A percentile compares a stretch with the other conserved stretches of the same genome.
phyloP scores from a whole-genome alignment of 1,140 invertebrate species.

The Sycophaga agraensis region DNA sequence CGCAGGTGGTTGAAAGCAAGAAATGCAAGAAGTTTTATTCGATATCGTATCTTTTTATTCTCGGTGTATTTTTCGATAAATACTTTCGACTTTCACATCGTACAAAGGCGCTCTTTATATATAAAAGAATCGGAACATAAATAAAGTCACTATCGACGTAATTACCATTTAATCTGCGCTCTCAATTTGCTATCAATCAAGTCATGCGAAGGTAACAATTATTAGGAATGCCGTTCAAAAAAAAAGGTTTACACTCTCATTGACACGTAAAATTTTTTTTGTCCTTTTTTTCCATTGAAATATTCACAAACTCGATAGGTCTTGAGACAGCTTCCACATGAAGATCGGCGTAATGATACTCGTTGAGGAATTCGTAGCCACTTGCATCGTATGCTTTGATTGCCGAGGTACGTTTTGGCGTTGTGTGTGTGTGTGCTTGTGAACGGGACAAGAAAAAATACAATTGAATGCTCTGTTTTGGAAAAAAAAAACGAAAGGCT shows the following conservation, averaged over 20 bases:
- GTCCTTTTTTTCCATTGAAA: constrained; percentile 8
- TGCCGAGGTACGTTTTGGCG: too few relatives aligned
- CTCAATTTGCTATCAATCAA: constrained; percentile 29
- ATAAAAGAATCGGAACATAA: constrained; percentile 38
- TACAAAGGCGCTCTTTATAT: constrained; percentile 42
- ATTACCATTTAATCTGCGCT: constrained; percentile 24
- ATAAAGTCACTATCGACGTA: constrained; percentile 26
- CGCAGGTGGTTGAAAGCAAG: too few relatives aligned
- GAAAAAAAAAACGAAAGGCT: too few relatives aligned
- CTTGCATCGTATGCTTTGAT: too few relatives aligned
- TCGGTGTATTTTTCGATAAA: constrained; percentile 37
- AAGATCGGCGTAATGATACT: too few relatives aligned
- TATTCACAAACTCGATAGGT: constrained; percentile 1
- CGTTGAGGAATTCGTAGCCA: too few relatives aligned
- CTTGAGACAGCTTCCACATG: too few relatives aligned
- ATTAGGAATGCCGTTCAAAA: constrained; percentile 31
- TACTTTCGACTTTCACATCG: constrained; percentile 36
- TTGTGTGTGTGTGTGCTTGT: too few relatives aligned
- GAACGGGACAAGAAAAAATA: too few relatives aligned
- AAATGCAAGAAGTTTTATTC: constrained; percentile 10
- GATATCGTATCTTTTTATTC: constrained; percentile 29
- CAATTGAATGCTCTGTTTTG: too few relatives aligned
- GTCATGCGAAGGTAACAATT: constrained; percentile 31
- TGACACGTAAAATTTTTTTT: constrained; percentile 13
- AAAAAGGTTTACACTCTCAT: constrained; percentile 28